Evolutionary conservation across 1,140 invertebrate genomes (phyloP).

Genomic region (Musca vetustissima): DNA sequence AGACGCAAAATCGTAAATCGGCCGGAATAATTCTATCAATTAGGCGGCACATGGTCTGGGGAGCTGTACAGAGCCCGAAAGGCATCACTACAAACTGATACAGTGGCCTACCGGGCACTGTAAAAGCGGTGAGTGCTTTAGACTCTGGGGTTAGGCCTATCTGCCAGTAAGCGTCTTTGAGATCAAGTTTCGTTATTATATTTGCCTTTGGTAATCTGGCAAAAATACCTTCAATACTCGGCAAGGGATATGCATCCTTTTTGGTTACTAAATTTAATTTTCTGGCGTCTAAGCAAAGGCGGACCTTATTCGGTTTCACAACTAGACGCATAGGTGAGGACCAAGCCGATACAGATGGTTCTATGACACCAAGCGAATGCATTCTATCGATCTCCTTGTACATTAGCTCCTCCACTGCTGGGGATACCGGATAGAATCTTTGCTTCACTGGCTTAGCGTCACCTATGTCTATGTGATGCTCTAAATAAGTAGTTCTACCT

Average conservation of each 20-base stretch:
- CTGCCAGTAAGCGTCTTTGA: not conserved
- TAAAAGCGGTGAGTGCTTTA: constrained; percentile 51
- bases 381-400: constrained; percentile 35
- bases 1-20: constrained; percentile 35
- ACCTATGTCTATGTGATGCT: not conserved
- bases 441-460: constrained; percentile 21
- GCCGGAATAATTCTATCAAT: constrained; percentile 47
- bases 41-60: constrained; percentile 20
- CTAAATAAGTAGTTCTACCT: not conserved
- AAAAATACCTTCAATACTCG: constrained; percentile 34
- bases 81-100: not conserved
- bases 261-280: constrained; percentile 36
- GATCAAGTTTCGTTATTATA: constrained; percentile 17
- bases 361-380: constrained; percentile 29
- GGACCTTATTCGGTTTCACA: constrained; percentile 36
- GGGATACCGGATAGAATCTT: constrained; percentile 29
- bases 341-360: constrained; percentile 24
- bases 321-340: constrained; percentile 33
- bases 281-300: constrained; percentile 44
- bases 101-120: not conserved
- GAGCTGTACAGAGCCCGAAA: not conserved
- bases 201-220: constrained; percentile 29
- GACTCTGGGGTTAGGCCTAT: constrained; percentile 35
- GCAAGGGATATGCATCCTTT: constrained; percentile 33
- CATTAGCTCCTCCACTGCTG: constrained; percentile 33